Evolutionary conservation across 2,888 invertebrate genomes (phyloP).

Genomic region (Tridacna gigas): DNA sequence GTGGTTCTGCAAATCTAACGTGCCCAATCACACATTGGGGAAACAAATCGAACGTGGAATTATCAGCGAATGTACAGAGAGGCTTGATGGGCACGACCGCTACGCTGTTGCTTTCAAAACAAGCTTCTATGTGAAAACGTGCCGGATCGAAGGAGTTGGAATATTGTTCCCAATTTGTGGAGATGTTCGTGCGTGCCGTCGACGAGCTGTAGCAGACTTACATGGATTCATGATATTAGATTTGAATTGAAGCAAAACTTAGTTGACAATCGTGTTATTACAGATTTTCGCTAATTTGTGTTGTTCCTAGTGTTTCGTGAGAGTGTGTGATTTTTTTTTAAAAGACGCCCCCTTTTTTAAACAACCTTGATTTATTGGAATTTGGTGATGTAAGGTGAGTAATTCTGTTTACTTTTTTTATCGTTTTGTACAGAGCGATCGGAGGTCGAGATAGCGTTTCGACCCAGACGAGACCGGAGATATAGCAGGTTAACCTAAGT

Average conservation of each 20-base stretch:
- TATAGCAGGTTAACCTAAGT: background rate
- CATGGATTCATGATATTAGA: constrained; percentile 11
- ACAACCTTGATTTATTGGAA: constrained; percentile 62
- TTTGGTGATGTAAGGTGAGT: constrained; percentile 63
- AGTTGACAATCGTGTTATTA: constrained; percentile 23
- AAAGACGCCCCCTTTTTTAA: background rate
- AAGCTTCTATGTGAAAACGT: constrained; percentile 57
- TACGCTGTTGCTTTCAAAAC: constrained; percentile 55
- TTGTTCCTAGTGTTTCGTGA: constrained; percentile 16
- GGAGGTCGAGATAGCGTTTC: constrained; percentile 2
- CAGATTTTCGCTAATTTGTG: constrained; percentile 28
- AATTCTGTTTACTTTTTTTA: constrained; percentile 30
- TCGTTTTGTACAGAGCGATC: constrained; percentile 1
- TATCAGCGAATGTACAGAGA: constrained; percentile 23
- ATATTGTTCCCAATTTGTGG: constrained; percentile 56
- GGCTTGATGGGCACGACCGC: constrained; percentile 26
- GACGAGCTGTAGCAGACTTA: constrained; percentile 55
- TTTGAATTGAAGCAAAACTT: constrained; percentile 28
- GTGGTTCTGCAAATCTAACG: constrained; percentile 33
- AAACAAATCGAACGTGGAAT: constrained; percentile 18
- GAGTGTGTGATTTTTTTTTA: constrained; percentile 13
- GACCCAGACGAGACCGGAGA: background rate
- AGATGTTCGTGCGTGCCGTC: constrained; percentile 52
- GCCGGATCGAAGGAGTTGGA: constrained; percentile 55
- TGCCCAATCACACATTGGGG: constrained; percentile 55